Evolutionary conservation across 2,113 vertebrate genomes (phyloP), one percentile per base, ranked within the genome.

Genomic region (Misgurnus anguillicaudatus): DNA sequence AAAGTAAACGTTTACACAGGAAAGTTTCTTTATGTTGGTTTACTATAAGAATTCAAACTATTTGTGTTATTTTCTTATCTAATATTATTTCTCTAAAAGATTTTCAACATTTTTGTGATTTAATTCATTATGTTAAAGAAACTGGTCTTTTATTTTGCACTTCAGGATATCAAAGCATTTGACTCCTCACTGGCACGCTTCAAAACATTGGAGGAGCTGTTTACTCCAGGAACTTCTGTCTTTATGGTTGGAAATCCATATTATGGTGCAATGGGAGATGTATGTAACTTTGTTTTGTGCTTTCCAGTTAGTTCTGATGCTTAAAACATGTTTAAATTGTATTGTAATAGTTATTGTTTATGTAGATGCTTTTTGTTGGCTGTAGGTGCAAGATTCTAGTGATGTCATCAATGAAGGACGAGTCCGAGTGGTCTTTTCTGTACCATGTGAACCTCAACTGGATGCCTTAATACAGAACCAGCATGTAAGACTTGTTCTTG

Each of bases 211-310:
- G 95, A 95, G 55, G 97, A 98, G 62, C 92, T 99, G 53, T 99
- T 97, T 87, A 95, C 96, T 83, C 91, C 87, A 51, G 85, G 91
- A 81, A 96, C 93, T 77, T 88, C 88, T 3, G 95, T 96, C 69
- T 99, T 99, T 89, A 98, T 99, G 97, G 91, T 99, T 87, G 97
- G 95, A 72, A 94, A 93, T 71, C 96, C 97, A 4, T 98, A 98
- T 88, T 99, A 99, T 0, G 96, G 96, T 53, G 94, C 95, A 85
- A 94, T 94, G 89, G 97, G 98, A 87, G 95, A 99, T 93, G 97
- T 99, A 83, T 89, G 93, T 90, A 83, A 73, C n/a, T 9, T 24
- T 11, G 41, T 7, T 31, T 31, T 9, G 45, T 24, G 17, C 9
- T 16, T 17, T 11, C 5, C 31, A 45, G 9, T 21, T 1, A 62